These are phyloP conservation scores for Caenorhabditis sp. DNA, from an alignment of 2,888 invertebrate species.

Conservation along the genomic window DNA sequence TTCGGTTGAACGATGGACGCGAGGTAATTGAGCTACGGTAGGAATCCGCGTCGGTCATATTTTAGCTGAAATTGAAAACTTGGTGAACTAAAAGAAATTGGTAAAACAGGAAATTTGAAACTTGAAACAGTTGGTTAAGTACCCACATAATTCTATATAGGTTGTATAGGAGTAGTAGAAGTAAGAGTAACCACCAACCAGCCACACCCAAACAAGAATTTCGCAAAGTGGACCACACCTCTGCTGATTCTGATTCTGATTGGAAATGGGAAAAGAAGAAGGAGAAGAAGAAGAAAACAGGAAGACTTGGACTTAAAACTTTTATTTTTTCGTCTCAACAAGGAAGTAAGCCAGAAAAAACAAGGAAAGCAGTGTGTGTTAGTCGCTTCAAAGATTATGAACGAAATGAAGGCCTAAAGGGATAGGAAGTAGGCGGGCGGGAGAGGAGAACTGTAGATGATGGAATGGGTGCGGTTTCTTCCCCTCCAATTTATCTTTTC, in stretches of 20 bases:
- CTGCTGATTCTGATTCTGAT: no score
- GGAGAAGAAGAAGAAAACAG: conserved; percentile 18
- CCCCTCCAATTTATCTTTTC: conserved; percentile 52
- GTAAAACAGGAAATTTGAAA: no score
- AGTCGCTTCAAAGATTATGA: conserved; percentile 16
- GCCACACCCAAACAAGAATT: conserved; percentile 31
- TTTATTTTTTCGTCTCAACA: no score
- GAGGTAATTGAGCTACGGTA: conserved; percentile 77
- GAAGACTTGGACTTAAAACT: no score
- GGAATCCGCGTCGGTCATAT: conserved; percentile 69
- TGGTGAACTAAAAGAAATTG: no score
- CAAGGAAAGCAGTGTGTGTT: neutral
- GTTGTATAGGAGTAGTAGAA: no score
- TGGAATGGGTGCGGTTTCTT: conserved; percentile 55
- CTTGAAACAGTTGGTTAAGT: no score
- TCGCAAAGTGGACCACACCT: conserved; percentile 39
- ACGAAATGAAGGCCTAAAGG: conserved; percentile 38
- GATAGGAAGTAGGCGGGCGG: conserved; percentile 25
- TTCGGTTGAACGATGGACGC: conserved; percentile 75
- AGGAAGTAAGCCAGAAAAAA: no score
- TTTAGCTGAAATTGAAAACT: conserved; percentile 29
- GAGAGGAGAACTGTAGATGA: conserved; percentile 21
- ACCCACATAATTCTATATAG: no score
- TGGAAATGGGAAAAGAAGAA: conserved; percentile 7
- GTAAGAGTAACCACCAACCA: neutral